Evolutionary conservation across 2,888 invertebrate genomes (phyloP), one percentile per base, ranked within the genome.

Genomic region (Rhingia campestris): DNA sequence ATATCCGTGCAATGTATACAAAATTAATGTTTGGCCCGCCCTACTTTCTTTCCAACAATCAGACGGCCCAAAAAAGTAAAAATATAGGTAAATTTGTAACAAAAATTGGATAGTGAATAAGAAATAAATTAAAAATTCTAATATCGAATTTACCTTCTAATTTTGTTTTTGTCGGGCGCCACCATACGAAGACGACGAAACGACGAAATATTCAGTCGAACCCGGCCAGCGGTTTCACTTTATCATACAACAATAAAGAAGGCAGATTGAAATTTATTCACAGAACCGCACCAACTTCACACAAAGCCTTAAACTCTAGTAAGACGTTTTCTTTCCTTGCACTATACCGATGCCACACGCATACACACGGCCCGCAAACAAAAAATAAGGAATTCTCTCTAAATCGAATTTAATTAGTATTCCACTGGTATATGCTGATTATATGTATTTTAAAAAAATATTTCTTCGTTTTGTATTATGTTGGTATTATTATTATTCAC

Each of bases 361-460:
- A 51, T 33, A 45, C 43, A 56, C 56, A 32, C 37, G 7, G 22
- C 39, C 53, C 22, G 22, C 32, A 37, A 54, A 51, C 56, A 74
- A 35, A 33, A 39, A 70, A 53, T 33, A 61, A 67, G 72, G 79
- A 79, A 79, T 82, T 82, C 73, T 82, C 67, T 79, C 53, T 79
- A 82, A 82, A 79, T 73, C 67, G 39, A 80, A 84, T 69, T 74
- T 79, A 84, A 80, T 84, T 84, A 74, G 64, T 84, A 84, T 84
- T 80, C 80, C 70, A 63, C 56, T 74, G 73, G 63, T 64, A 67
- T 67, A 30, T 67, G 72, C 43, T 70, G 67, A 69, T 64, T 79
- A 56, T 72, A 54, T 66, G 45, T 67, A 63, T 66, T 64, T 61
- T 67, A 30, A 56, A 64, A 37, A 63, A 69, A 69, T 66, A 72